A percentile compares a stretch with the other conserved stretches of the same genome.
Conservation (phyloP, 2,797 vertebrate genomes). For the Erithacus rubecula region DNA sequence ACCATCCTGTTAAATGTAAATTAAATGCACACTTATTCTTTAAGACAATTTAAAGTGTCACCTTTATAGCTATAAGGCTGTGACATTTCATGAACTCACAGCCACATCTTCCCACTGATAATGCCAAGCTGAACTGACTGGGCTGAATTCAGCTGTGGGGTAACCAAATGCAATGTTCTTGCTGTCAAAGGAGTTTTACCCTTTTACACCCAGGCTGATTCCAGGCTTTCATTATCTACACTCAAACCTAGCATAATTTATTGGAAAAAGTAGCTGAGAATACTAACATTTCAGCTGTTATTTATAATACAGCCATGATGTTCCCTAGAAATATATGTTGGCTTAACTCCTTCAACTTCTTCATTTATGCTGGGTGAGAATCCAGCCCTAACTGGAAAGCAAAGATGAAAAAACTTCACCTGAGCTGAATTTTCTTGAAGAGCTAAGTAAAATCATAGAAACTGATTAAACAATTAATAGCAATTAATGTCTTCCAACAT, state of each 20-base stretch:
- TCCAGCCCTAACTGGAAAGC: not conserved
- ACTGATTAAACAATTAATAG: not conserved
- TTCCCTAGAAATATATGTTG: not conserved
- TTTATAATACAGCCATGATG: not conserved
- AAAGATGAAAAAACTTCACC: conserved; percentile 5
- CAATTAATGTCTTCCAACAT: not conserved
- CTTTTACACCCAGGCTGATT: conserved; percentile 13
- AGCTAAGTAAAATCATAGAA: not conserved
- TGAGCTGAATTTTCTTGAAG: not conserved
- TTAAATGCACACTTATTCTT: conserved; percentile 55
- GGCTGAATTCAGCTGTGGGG: conserved; percentile 28
- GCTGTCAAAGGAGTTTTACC: conserved; percentile 17
- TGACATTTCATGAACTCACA: conserved; percentile 62
- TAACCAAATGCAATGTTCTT: not conserved
- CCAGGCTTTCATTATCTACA: conserved; percentile 56
- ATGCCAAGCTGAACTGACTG: conserved; percentile 42
- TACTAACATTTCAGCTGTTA: conserved; percentile 25
- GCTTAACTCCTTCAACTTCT: not conserved
- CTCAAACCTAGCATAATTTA: conserved; percentile 37
- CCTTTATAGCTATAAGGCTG: conserved; percentile 59
- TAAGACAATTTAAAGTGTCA: conserved; percentile 65
- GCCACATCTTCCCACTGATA: conserved; percentile 43
- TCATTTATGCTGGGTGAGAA: not conserved
- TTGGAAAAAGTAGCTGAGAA: conserved; percentile 40
- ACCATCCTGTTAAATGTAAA: conserved; percentile 60